Percentiles rank a stretch among this genome's conserved stretches.
phyloP scores from a whole-genome alignment of 2,888 invertebrate genomes.

The Agrenia bidenticulata region DNA sequence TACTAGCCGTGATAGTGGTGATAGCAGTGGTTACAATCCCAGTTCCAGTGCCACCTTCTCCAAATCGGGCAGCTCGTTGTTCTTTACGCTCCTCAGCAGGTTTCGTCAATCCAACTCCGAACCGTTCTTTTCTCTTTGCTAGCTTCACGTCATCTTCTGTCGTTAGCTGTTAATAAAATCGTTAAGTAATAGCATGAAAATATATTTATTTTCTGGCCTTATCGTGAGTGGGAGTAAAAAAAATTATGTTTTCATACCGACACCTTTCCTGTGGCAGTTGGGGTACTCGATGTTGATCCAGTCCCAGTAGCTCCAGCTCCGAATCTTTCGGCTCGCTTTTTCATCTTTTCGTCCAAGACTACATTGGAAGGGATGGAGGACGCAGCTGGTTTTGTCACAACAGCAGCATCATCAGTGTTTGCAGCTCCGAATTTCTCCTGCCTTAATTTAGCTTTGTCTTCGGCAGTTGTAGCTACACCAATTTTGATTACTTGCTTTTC shows the following conservation, averaged over 20 bases:
- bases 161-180: constrained; percentile 6
- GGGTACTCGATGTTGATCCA: neutral
- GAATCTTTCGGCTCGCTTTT: constrained; percentile 12
- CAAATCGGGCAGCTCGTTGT: constrained; percentile 5
- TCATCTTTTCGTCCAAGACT: constrained; percentile 3
- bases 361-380: neutral
- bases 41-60: neutral
- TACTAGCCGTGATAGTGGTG: neutral
- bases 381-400: neutral
- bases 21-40: neutral
- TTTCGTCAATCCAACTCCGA: neutral
- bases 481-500: constrained; percentile 13
- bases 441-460: constrained; percentile 13
- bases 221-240: neutral
- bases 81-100: constrained; percentile 7
- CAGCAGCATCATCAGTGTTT: neutral
- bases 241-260: neutral
- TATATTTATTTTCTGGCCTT: neutral
- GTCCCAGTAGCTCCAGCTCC: neutral
- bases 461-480: neutral
- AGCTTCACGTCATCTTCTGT: constrained; percentile 18
- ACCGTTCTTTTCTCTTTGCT: constrained; percentile 15
- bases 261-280: neutral
- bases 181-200: no score
- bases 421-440: constrained; percentile 8